Evolutionary conservation across 2,888 invertebrate species (phyloP).

Genomic region (Taenaris catops): DNA sequence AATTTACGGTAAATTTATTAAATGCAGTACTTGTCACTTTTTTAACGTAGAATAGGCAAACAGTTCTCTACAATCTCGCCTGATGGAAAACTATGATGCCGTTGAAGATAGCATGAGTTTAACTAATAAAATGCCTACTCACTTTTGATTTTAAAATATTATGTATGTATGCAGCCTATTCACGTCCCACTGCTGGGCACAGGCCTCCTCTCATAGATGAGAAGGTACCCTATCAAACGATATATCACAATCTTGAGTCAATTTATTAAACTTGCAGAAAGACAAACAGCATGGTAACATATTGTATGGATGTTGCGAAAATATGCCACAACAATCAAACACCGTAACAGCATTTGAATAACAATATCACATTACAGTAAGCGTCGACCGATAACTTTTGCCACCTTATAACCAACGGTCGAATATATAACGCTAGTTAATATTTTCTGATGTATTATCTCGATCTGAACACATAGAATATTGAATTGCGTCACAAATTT

Average conservation of each 20-base stretch:
- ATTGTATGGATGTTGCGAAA: conserved; percentile 3
- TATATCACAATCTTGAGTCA: background rate
- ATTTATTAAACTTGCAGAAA: background rate
- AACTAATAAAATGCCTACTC: no score
- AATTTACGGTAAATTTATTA: no score
- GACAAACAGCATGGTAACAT: background rate
- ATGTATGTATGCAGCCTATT: no score
- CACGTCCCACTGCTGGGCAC: no score
- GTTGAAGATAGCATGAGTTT: no score
- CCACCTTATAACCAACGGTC: conserved; percentile 15
- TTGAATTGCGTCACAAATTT: conserved; percentile 16
- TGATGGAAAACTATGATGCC: no score
- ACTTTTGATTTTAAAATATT: no score
- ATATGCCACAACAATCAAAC: conserved; percentile 15
- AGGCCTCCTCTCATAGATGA: no score
- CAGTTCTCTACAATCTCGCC: no score
- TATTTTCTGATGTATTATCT: conserved; percentile 21
- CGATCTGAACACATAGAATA: conserved; percentile 13
- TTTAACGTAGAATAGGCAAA: no score
- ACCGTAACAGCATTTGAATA: conserved; percentile 13
- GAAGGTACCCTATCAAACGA: no score
- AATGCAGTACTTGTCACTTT: no score
- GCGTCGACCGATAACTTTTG: conserved; percentile 18
- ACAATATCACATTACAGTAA: conserved; percentile 17
- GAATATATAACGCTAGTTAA: conserved; percentile 18